These are phyloP conservation scores for Leucoraja ocellata DNA, from an alignment of 2,797 vertebrate species.

Conservation along the genomic window DNA sequence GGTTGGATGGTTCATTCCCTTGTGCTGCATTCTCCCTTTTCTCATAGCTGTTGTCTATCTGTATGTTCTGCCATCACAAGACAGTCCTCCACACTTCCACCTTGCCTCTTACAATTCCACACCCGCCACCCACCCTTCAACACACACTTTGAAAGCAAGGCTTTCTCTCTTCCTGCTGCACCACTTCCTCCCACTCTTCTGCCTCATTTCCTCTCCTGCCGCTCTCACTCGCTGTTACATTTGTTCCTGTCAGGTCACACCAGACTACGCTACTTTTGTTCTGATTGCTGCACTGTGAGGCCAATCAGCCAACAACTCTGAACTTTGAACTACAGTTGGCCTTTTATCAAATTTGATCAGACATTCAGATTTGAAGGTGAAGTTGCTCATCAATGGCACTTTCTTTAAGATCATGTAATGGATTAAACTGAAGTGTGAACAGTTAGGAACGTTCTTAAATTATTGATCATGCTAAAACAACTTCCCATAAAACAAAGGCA, in stretches of 20 bases:
- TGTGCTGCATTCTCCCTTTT: neutral
- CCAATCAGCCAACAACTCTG: neutral
- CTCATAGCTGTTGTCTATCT: neutral
- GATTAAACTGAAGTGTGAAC: neutral
- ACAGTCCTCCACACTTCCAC: neutral
- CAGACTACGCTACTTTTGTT: neutral
- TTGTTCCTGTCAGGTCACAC: neutral
- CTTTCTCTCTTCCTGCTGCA: neutral
- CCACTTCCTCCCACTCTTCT: slow-evolving; percentile 15
- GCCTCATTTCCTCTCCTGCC: neutral
- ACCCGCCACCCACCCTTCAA: neutral
- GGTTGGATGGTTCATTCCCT: neutral
- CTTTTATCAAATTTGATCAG: too few species aligned
- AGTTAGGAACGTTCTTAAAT: neutral
- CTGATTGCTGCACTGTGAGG: neutral
- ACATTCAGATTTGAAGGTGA: neutral
- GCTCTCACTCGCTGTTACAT: too few species aligned
- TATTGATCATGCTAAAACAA: neutral
- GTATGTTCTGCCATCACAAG: too few species aligned
- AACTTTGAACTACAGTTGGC: neutral
- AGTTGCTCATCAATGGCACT: neutral
- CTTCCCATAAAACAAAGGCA: neutral
- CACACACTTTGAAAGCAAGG: too few species aligned
- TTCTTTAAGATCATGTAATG: neutral
- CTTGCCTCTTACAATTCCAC: neutral